Conservation (phyloP, 1,140 invertebrate genomes). For the Arctopsyche grandis region DNA sequence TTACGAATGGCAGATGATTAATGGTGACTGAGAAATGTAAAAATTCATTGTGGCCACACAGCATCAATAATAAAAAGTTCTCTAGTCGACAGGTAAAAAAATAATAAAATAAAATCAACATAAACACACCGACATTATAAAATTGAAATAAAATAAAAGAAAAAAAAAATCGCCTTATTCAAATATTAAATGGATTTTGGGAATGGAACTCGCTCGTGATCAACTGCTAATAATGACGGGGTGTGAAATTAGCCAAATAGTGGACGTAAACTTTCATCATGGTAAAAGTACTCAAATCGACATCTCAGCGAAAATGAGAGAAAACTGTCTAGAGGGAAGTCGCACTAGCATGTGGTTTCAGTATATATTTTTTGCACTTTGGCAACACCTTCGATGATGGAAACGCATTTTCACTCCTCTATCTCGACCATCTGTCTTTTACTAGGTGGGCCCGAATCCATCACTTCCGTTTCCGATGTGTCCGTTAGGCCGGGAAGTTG, state of each 20-base stretch:
- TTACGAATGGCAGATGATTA: background rate
- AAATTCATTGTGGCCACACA: background rate
- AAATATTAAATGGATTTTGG: too few relatives aligned
- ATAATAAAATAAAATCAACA: background rate
- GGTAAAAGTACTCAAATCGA: too few relatives aligned
- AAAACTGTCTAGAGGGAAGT: constrained; percentile 30
- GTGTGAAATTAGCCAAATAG: too few relatives aligned
- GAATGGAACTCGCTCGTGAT: too few relatives aligned
- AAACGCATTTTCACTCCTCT: constrained; percentile 44
- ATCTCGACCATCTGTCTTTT: constrained; percentile 59
- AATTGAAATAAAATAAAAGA: too few relatives aligned
- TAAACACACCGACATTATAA: too few relatives aligned
- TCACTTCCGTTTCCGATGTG: constrained; percentile 59
- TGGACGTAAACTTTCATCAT: too few relatives aligned
- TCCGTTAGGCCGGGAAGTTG: constrained; percentile 77
- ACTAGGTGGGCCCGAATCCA: constrained; percentile 65
- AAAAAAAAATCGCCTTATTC: too few relatives aligned
- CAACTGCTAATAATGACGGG: too few relatives aligned
- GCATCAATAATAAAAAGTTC: background rate
- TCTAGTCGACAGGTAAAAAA: background rate
- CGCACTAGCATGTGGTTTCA: constrained; percentile 27
- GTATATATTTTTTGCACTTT: constrained; percentile 36
- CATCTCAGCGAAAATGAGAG: background rate
- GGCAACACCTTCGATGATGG: constrained; percentile 19
- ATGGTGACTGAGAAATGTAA: background rate